Evolutionary conservation across 1,140 invertebrate genomes (phyloP).

Genomic region (Dinoponera quadriceps): DNA sequence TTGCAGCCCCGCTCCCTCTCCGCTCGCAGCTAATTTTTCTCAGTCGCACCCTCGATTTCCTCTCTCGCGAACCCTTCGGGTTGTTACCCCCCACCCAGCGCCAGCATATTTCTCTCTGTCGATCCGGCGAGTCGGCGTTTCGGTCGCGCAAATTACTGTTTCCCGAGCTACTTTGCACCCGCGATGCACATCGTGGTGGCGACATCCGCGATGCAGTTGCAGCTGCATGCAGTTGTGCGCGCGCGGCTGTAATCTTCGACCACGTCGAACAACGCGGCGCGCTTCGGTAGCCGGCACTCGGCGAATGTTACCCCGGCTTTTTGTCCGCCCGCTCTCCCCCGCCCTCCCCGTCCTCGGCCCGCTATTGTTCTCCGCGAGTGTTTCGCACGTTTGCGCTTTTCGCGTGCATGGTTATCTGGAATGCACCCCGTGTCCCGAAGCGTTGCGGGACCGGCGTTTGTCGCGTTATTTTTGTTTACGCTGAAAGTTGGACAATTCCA

Average conservation of each 20-base stretch:
- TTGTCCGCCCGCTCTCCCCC: background rate
- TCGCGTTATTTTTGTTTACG: slow-evolving; percentile 57
- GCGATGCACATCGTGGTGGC: slow-evolving; percentile 3
- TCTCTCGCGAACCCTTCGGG: slow-evolving; percentile 21
- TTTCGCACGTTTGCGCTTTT: slow-evolving; percentile 57
- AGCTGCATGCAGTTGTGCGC: background rate
- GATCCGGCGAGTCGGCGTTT: slow-evolving; percentile 15
- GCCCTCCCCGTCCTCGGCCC: background rate
- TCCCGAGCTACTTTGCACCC: slow-evolving; percentile 37
- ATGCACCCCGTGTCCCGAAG: slow-evolving; percentile 44
- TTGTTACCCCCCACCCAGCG: background rate
- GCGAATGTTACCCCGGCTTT: slow-evolving; percentile 41
- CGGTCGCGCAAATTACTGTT: slow-evolving; percentile 49
- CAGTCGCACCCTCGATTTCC: slow-evolving; percentile 42
- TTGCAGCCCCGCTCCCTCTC: background rate
- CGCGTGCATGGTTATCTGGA: slow-evolving; percentile 51
- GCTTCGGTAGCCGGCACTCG: slow-evolving; percentile 19
- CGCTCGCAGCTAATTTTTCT: slow-evolving; percentile 43
- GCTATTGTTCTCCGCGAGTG: slow-evolving; percentile 45
- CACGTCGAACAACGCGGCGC: slow-evolving; percentile 38
- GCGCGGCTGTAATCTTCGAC: slow-evolving; percentile 44
- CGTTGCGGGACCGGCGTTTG: slow-evolving; percentile 31
- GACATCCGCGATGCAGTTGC: slow-evolving; percentile 19
- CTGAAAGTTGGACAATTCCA: slow-evolving; percentile 49
- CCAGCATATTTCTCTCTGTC: slow-evolving; percentile 42